A percentile compares a stretch with the other conserved stretches of the same genome.
Conservation (phyloP, 2,797 vertebrate genomes). For the Cercopithecus petaurista region DNA sequence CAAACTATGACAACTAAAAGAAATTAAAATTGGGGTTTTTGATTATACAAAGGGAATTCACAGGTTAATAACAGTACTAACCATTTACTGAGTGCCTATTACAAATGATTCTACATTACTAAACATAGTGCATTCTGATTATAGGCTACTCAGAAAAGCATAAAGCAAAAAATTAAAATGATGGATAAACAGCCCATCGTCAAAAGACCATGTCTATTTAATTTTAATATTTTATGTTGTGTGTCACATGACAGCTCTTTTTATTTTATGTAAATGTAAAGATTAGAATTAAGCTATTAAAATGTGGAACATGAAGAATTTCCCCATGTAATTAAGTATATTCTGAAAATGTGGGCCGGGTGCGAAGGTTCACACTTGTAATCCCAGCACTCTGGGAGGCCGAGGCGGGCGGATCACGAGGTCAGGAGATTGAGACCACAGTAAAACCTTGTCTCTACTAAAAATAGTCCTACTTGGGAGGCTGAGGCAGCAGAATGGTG, state of each 20-base stretch:
- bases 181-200: neutral
- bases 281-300: neutral
- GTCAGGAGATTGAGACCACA: no score
- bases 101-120: neutral
- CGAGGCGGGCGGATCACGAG: no score
- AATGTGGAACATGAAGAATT: neutral
- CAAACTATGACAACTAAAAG: neutral
- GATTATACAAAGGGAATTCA: neutral
- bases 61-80: neutral
- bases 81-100: neutral
- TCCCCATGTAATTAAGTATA: neutral
- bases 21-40: neutral
- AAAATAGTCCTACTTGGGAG: no score
- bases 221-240: neutral
- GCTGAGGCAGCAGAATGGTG: no score
- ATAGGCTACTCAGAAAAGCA: neutral
- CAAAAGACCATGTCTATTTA: neutral
- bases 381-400: no score
- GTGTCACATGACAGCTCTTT: neutral
- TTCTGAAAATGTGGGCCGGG: neutral
- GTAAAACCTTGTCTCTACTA: no score
- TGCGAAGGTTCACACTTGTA: no score
- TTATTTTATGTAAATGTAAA: neutral
- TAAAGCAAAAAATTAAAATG: neutral
- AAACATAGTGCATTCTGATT: neutral